Evolutionary conservation across 2,797 vertebrate species (phyloP), one percentile per base, ranked within the genome.

Genomic region (Helarctos malayanus): DNA sequence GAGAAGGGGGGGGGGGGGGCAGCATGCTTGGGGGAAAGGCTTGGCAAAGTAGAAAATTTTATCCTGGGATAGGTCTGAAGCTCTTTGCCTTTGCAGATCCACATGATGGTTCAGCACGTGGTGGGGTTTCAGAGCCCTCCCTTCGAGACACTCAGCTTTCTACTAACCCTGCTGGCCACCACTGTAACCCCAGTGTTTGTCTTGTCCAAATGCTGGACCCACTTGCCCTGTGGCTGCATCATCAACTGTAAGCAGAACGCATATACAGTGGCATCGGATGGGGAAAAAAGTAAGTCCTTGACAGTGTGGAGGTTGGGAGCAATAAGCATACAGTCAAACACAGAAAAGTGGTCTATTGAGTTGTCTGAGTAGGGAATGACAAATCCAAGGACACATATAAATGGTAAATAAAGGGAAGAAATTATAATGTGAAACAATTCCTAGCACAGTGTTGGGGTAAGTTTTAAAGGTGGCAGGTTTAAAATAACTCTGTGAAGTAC

Each of bases 191-290:
- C 99, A 0, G 96, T 99, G 82, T 99, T 99, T 41, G 98, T 99
- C 95, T 98, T 99, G 96, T 99, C 99, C 2, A 99, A 99, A 98
- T 99, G 98, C 96, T 99, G 99, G 99, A 99, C 99, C 96, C 99
- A 99, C 98, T 98, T 99, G 98, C 99, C 99, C 27, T 99, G 99
- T 18, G 99, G 99, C 96, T 99, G 99, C 98, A 99, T 99, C 98
- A 99, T 99, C 98, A 99, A 99, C 96, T 99, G 99, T 98, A 98
- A 98, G 92, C 99, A 97, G 97, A 98, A 98, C 49, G 41, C 98
- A 0, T 95, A 59, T 2, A 68, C 97, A 0, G 97, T 97, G 63
- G 79, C 97, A 19, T 98, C 99, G 0, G 98, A 99, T 56, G 98
- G 99, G 47, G 97, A 98, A 98, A 99, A 98, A 98, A 98, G 99